These are phyloP conservation scores for Cryptoprocta ferox DNA, from an alignment of 2,797 vertebrate genomes.

Conservation along the genomic window DNA sequence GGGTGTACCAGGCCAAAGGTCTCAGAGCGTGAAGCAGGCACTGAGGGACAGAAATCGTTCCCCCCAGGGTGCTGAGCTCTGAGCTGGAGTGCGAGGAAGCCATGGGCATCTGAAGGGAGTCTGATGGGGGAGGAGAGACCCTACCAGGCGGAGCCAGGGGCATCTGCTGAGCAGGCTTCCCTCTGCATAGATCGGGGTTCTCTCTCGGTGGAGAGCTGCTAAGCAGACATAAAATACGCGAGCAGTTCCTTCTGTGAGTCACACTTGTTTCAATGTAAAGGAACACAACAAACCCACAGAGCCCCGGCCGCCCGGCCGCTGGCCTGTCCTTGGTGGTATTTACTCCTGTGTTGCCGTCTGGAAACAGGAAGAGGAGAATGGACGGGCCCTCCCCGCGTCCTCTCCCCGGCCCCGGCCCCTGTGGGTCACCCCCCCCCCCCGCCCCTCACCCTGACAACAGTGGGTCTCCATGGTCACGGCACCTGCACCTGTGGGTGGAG, in stretches of 20 bases:
- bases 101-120: too few species aligned
- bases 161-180: background rate
- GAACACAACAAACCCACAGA: background rate
- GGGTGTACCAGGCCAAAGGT: background rate
- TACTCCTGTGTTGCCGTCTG: background rate
- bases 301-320: background rate
- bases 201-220: background rate
- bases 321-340: background rate
- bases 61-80: background rate
- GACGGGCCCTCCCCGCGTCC: background rate
- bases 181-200: background rate
- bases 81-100: background rate
- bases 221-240: background rate
- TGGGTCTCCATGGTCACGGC: too few species aligned
- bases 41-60: background rate
- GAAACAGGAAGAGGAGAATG: background rate
- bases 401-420: accelerated
- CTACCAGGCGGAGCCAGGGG: too few species aligned
- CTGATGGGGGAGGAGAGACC: background rate
- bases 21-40: too few species aligned
- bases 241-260: background rate
- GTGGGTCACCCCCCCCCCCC: background rate
- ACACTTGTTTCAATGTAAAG: background rate
- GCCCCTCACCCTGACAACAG: too few species aligned
- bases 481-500: too few species aligned